Percentiles rank a stretch among this genome's conserved stretches.
phyloP scores from a whole-genome alignment of 92 coral and sea anemone genomes.

The Pocillopora meandrina region DNA sequence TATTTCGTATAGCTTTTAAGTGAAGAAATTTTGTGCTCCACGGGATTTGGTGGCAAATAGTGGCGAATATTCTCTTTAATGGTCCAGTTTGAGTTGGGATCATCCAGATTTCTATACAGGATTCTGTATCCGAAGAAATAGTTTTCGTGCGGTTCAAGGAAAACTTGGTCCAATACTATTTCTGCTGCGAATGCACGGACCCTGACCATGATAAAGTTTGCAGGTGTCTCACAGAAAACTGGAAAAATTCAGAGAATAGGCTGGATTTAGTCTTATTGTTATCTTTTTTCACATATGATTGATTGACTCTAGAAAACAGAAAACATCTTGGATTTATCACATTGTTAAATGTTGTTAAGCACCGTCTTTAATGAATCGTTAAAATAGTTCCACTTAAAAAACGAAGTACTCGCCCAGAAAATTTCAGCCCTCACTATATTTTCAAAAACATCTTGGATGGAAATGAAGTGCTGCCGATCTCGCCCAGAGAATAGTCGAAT shows the following conservation, averaged over 20 bases:
- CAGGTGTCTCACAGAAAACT: slow-evolving; percentile 40
- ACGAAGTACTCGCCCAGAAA: too few relatives aligned
- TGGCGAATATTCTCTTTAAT: background rate
- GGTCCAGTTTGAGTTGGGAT: slow-evolving; percentile 42
- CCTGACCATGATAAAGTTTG: background rate
- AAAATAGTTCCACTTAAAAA: too few relatives aligned
- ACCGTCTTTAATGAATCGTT: too few relatives aligned
- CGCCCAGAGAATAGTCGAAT: too few relatives aligned
- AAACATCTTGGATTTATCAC: too few relatives aligned
- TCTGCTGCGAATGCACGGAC: background rate
- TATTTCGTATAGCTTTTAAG: slow-evolving; percentile 58
- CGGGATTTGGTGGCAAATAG: background rate
- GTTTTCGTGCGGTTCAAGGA: background rate
- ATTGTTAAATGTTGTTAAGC: too few relatives aligned
- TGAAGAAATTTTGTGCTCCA: background rate
- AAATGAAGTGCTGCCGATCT: too few relatives aligned
- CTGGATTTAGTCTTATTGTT: background rate
- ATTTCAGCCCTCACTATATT: too few relatives aligned
- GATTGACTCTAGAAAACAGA: too few relatives aligned
- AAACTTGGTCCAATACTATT: too few relatives aligned
- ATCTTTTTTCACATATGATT: background rate
- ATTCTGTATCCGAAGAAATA: slow-evolving; percentile 54
- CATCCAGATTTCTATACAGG: slow-evolving; percentile 55
- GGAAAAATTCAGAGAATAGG: background rate
- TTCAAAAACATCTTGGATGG: too few relatives aligned